Evolutionary conservation across 37 sponge, comb jelly and placozoan genomes (phyloP), one percentile per base, ranked within the genome.

Genomic region (Mnemiopsis leidyi): DNA sequence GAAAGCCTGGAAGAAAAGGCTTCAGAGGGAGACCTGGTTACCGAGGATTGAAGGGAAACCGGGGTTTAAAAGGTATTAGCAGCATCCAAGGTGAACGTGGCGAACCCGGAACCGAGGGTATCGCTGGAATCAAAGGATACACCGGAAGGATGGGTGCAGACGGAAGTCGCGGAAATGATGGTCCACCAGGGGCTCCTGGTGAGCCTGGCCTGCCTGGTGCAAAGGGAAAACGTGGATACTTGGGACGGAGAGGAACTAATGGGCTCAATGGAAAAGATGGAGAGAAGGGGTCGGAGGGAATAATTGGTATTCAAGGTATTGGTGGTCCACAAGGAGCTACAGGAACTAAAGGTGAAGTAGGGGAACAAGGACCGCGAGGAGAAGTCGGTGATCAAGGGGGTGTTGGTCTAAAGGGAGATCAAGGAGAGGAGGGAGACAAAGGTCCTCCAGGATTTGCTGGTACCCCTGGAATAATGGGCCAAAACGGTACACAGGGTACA

Each of bases 1-100:
- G 90, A 40, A 85, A 38, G 24, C 33, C 2, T n/a, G 90, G 90
- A 40, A 38, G 90, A n/a, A 85, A 38, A 61, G 90, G 90, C 0
- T 18, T 85, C 90, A 85, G 29, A 40, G 90, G 90, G 39, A 13
- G 32, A n/a, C 90, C 90, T 0, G 90, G 90, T 2, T 38, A 40
- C n/a, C 24, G 23, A 38, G 90, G 90, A 39, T 36, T 28, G 35
- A 38, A 37, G 48, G 90, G 90, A n/a, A 20, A 21, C 13, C 38
- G 36, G 48, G 90, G 90, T 0, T 0, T 36, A 9, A 38, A 13
- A 39, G 90, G 90, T 38, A 77, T 31, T 9, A 32, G 79, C 24
- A 40, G 7, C 28, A 28, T 28, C 26, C 13, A 85, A 40, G 90
- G 90, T 32, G 61, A 38, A 39, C 61, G 29, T 85, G 90, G 90